Evolutionary conservation across 2,113 vertebrate genomes (phyloP).

Genomic region (Paramormyrops kingsleyae): DNA sequence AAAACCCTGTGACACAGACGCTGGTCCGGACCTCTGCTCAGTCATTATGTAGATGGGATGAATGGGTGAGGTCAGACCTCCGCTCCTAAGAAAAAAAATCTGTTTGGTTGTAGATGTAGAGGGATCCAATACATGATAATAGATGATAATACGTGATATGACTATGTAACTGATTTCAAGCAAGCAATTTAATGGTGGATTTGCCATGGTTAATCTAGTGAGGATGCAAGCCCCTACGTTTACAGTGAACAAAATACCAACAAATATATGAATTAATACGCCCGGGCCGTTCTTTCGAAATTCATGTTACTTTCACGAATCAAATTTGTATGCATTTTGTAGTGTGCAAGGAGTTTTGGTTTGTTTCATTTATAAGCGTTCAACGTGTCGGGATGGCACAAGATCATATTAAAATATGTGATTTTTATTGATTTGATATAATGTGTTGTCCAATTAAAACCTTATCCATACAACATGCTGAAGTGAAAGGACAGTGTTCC

Average conservation of each 20-base stretch:
- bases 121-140: conserved; percentile 59
- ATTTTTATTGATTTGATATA: not conserved
- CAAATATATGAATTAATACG: not conserved
- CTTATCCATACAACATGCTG: not conserved
- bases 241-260: not conserved
- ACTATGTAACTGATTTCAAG: conserved; percentile 42
- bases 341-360: not conserved
- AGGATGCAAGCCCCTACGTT: not conserved
- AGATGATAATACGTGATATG: conserved; percentile 45
- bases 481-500: not conserved
- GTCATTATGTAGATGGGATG: conserved; percentile 70
- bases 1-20: conserved; percentile 16
- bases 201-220: conserved; percentile 39
- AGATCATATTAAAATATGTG: not conserved
- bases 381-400: not conserved
- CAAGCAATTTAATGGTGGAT: conserved; percentile 47
- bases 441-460: not conserved
- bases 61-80: conserved; percentile 58
- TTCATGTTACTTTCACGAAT: not conserved
- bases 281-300: not conserved
- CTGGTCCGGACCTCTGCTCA: conserved; percentile 51
- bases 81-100: conserved; percentile 33
- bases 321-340: not conserved
- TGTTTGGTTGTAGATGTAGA: conserved; percentile 46
- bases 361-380: not conserved